These are phyloP conservation scores for Latrodectus elegans DNA, from an alignment of 2,888 invertebrate genomes.

Conservation along the genomic window DNA sequence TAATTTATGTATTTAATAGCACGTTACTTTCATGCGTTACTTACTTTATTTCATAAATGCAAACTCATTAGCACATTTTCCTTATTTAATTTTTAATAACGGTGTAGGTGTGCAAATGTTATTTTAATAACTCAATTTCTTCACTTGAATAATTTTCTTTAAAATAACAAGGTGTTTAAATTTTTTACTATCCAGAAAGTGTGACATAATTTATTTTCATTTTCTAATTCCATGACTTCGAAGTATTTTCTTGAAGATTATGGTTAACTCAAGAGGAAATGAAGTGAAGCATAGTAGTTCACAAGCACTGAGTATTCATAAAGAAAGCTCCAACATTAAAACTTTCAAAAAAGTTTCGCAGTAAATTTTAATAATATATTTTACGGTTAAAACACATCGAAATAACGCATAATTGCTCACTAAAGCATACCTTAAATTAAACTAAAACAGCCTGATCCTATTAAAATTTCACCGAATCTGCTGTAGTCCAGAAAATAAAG, in stretches of 20 bases:
- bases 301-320: not conserved
- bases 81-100: too few species aligned
- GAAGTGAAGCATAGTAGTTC: not conserved
- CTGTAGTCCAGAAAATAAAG: not conserved
- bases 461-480: not conserved
- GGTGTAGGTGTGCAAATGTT: too few species aligned
- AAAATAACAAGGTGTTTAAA: too few species aligned
- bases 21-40: too few species aligned
- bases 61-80: too few species aligned
- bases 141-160: too few species aligned
- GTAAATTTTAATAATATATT: constrained; percentile 5
- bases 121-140: too few species aligned
- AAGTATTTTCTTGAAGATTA: not conserved
- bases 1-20: too few species aligned
- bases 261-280: not conserved
- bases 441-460: not conserved
- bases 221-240: not conserved
- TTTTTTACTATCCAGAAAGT: too few species aligned
- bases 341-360: not conserved
- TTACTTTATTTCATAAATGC: too few species aligned
- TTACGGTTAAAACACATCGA: not conserved
- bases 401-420: not conserved
- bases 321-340: not conserved
- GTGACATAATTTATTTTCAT: too few species aligned
- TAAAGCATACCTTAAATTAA: not conserved